Percentiles rank a stretch among this genome's conserved stretches.
These are phyloP conservation scores for Stenotaenia linearis DNA, from an alignment of 2,888 invertebrate species.

Conservation along the genomic window DNA sequence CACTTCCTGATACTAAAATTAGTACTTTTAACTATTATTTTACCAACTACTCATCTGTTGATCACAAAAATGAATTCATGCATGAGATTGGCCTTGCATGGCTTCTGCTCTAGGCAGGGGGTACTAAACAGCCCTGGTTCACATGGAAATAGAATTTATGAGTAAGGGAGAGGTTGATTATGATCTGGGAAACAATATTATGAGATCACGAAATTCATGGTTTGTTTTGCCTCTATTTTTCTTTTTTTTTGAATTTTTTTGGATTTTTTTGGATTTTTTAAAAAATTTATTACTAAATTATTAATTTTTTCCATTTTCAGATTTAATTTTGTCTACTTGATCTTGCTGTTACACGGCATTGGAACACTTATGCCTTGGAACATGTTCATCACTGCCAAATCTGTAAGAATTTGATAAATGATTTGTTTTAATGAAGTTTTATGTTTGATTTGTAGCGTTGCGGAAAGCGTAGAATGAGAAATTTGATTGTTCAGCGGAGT, in stretches of 20 bases:
- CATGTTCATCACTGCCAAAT: constrained; percentile 94
- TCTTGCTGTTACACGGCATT: constrained; percentile 85
- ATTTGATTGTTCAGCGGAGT: too few species aligned
- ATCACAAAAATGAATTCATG: background rate
- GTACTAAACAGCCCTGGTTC: background rate
- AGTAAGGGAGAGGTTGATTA: background rate
- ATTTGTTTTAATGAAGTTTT: too few species aligned
- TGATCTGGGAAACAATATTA: background rate
- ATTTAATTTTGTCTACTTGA: constrained; percentile 75
- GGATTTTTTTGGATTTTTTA: background rate
- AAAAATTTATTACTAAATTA: background rate
- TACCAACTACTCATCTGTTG: too few species aligned
- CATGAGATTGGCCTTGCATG: background rate
- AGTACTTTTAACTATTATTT: too few species aligned
- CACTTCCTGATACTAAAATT: too few species aligned
- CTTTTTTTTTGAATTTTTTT: background rate
- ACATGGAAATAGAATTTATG: background rate
- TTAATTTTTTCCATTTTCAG: constrained; percentile 43
- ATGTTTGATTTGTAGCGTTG: too few species aligned
- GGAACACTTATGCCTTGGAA: constrained; percentile 97
- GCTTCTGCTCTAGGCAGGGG: background rate
- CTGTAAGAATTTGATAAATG: constrained; percentile 51
- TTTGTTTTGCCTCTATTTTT: background rate
- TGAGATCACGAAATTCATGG: background rate
- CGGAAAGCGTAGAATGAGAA: too few species aligned